phyloP scores from a whole-genome alignment of 2,113 vertebrate species.

The Coracopsis vasa region DNA sequence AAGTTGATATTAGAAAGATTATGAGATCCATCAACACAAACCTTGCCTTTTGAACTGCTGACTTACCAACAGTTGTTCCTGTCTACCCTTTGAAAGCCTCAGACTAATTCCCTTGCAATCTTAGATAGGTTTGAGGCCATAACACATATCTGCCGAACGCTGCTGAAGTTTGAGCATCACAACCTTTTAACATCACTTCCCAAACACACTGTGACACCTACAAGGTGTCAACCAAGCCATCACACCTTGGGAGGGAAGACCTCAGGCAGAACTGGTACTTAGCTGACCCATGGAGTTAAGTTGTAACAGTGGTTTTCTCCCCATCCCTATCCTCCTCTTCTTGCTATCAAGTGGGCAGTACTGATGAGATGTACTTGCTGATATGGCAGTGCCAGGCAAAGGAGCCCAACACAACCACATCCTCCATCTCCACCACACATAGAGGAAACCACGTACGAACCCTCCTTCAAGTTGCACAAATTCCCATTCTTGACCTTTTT shows the following conservation, averaged over 20 bases:
- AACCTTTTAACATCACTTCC: neutral
- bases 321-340: neutral
- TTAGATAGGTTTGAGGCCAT: neutral
- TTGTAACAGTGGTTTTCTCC: neutral
- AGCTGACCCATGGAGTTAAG: accelerated
- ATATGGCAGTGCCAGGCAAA: neutral
- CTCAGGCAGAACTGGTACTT: neutral
- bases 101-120: neutral
- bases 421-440: neutral
- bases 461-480: neutral
- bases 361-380: neutral
- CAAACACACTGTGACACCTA: accelerated
- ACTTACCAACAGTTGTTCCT: neutral
- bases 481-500: accelerated
- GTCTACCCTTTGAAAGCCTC: neutral
- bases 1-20: neutral
- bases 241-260: no score
- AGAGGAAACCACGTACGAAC: accelerated
- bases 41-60: neutral
- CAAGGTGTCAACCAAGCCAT: neutral
- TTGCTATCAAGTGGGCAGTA: accelerated
- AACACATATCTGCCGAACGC: neutral
- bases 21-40: neutral
- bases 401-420: neutral
- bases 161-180: neutral